Conservation (phyloP, 2,797 vertebrate genomes). For the Lycodopsis pacificus region DNA sequence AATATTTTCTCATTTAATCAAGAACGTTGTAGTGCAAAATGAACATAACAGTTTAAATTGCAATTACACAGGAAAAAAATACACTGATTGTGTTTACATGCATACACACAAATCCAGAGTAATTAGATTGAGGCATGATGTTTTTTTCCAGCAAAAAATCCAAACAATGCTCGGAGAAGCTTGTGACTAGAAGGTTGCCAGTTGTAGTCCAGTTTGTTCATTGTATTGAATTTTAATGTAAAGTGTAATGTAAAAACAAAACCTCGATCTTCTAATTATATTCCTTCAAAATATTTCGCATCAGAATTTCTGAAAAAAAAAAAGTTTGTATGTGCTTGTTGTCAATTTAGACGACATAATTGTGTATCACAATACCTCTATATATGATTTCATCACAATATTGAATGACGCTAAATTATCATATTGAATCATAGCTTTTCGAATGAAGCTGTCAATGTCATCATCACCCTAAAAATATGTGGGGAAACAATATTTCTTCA, state of each 20-base stretch:
- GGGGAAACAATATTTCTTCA: not conserved
- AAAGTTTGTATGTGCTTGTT: not conserved
- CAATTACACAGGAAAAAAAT: not conserved
- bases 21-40: not conserved
- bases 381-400: too few species aligned
- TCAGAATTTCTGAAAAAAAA: too few species aligned
- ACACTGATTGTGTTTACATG: not conserved
- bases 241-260: not conserved
- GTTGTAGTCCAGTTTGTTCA: not conserved
- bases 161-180: not conserved
- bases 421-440: not conserved
- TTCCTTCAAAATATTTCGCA: not conserved
- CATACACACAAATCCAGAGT: not conserved
- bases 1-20: not conserved
- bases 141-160: not conserved
- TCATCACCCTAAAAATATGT: not conserved
- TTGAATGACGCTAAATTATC: too few species aligned
- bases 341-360: not conserved
- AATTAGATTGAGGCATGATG: not conserved
- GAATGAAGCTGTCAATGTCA: not conserved
- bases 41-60: not conserved
- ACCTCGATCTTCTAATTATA: not conserved
- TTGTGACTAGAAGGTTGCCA: not conserved
- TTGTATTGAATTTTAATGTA: not conserved
- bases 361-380: not conserved